A percentile compares a stretch with the other conserved stretches of the same genome.
phyloP scores from a whole-genome alignment of 2,888 invertebrate genomes.

The Dicycla oo region DNA sequence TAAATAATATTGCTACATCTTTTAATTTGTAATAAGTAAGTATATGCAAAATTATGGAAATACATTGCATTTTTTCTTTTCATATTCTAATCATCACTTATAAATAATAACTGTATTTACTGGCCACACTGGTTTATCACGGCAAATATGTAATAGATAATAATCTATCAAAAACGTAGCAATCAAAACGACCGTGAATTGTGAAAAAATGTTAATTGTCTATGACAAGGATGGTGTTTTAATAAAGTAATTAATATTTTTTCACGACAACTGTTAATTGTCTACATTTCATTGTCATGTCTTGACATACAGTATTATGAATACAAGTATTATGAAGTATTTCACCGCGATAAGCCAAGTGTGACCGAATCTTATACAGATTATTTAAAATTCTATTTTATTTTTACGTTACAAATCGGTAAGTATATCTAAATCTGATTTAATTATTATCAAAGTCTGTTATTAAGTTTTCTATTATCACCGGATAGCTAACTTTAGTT shows the following conservation, averaged over 20 bases:
- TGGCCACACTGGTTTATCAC: slow-evolving; percentile 34
- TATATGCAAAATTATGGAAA: slow-evolving; percentile 53
- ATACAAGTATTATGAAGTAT: too few species aligned
- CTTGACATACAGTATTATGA: too few species aligned
- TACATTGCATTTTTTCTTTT: slow-evolving; percentile 40
- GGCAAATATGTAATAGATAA: not conserved
- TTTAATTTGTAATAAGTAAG: slow-evolving; percentile 53
- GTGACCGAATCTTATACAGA: slow-evolving; percentile 1
- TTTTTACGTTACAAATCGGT: slow-evolving; percentile 8
- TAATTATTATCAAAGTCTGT: slow-evolving; percentile 27
- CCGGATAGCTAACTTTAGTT: slow-evolving; percentile 39
- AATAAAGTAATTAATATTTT: too few species aligned
- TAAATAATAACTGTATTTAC: slow-evolving; percentile 41
- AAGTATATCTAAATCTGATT: slow-evolving; percentile 32
- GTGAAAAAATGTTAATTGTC: not conserved
- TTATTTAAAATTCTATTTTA: slow-evolving; percentile 15
- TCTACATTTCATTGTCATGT: too few species aligned
- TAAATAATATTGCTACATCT: slow-evolving; percentile 69
- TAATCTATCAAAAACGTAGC: not conserved
- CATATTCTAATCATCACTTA: slow-evolving; percentile 39
- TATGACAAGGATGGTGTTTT: too few species aligned
- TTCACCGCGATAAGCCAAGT: slow-evolving; percentile 26
- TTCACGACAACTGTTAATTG: too few species aligned
- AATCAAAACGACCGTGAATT: not conserved
- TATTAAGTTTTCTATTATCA: slow-evolving; percentile 34